phyloP scores from a whole-genome alignment of 2,797 vertebrate genomes.

The Acanthurus lineatus region DNA sequence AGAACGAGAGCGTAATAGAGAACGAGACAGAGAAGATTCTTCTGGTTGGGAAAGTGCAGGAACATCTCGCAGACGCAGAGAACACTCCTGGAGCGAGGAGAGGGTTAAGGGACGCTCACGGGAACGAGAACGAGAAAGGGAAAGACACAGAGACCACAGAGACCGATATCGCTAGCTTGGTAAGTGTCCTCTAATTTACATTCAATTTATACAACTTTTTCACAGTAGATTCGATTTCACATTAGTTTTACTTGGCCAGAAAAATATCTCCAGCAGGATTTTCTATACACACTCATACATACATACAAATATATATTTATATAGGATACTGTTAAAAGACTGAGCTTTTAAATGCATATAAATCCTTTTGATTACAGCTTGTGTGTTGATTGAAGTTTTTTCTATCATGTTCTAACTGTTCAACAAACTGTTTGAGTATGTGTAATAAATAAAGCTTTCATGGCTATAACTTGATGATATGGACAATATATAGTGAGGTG shows the following conservation, averaged over 20 bases:
- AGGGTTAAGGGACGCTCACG: constrained; percentile 89
- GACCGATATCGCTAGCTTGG: constrained; percentile 88
- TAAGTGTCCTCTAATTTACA: constrained; percentile 34
- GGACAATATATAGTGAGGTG: not conserved
- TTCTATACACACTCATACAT: too few relatives aligned
- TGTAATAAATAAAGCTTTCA: too few relatives aligned
- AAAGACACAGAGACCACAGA: constrained; percentile 72
- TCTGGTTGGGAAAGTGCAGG: constrained; percentile 69
- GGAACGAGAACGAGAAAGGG: constrained; percentile 84
- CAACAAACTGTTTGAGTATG: too few relatives aligned
- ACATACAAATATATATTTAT: too few relatives aligned
- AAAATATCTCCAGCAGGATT: too few relatives aligned
- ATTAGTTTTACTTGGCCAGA: too few relatives aligned
- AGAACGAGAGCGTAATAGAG: constrained; percentile 86
- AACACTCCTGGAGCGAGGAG: constrained; percentile 82
- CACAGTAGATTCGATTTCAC: not conserved
- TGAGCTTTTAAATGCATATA: too few relatives aligned
- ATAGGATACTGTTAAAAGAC: too few relatives aligned
- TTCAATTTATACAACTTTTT: not conserved
- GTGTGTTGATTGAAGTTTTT: too few relatives aligned
- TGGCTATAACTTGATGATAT: too few relatives aligned
- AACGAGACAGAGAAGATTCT: constrained; percentile 83
- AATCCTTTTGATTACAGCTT: too few relatives aligned
- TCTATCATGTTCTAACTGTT: too few relatives aligned
- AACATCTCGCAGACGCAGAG: constrained; percentile 74